phyloP scores from a whole-genome alignment of 1,140 invertebrate species.

The Hypsibius dujardini region DNA sequence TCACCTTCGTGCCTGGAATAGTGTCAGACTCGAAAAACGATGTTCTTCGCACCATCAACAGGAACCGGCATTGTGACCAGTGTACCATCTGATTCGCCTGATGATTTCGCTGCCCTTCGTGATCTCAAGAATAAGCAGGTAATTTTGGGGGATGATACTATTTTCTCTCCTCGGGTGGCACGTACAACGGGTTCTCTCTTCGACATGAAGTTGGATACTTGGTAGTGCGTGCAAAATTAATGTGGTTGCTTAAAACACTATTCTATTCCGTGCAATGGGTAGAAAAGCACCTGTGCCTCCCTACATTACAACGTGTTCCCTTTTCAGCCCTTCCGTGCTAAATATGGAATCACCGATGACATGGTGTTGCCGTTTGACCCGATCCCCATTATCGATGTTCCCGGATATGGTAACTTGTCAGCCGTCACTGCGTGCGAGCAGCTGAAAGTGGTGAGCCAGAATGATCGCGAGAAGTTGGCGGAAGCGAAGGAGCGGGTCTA shows the following conservation, averaged over 20 bases:
- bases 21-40: slow-evolving; percentile 12
- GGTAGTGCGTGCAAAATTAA: not conserved
- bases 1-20: not conserved
- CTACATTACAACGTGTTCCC: no score
- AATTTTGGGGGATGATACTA: slow-evolving; percentile 22
- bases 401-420: slow-evolving; percentile 64
- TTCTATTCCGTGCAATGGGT: not conserved
- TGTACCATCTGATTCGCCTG: slow-evolving; percentile 94
- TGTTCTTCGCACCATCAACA: slow-evolving; percentile 17
- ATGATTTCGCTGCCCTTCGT: slow-evolving; percentile 84
- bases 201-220: not conserved
- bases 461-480: slow-evolving; percentile 76
- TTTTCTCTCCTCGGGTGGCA: no score
- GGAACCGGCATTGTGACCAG: slow-evolving; percentile 93
- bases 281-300: no score
- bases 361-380: slow-evolving; percentile 72
- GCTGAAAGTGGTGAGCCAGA: slow-evolving; percentile 89
- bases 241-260: not conserved
- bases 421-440: slow-evolving; percentile 68
- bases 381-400: slow-evolving; percentile 79
- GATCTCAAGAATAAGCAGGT: slow-evolving; percentile 82
- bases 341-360: slow-evolving; percentile 75
- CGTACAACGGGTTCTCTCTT: slow-evolving; percentile 4
- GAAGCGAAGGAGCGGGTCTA: slow-evolving; percentile 89
- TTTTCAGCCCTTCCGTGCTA: slow-evolving; percentile 59